Evolutionary conservation across 2,113 vertebrate genomes (phyloP).

Genomic region (Rousettus leschenaultii): DNA sequence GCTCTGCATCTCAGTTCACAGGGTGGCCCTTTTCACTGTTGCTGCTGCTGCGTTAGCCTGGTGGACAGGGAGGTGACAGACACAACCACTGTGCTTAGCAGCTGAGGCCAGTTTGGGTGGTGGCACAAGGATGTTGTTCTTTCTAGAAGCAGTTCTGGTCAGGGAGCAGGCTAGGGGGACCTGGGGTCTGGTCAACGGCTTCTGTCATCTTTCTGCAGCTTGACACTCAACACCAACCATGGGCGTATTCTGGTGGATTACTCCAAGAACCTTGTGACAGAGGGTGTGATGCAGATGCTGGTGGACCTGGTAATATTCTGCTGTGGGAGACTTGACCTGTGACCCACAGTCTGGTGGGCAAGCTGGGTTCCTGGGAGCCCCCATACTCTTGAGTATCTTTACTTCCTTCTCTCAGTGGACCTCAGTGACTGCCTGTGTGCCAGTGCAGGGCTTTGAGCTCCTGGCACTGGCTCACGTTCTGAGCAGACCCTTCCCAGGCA

Average conservation of each 20-base stretch:
- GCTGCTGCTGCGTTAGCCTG: not conserved
- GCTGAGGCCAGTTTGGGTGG: not conserved
- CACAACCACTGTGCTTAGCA: not conserved
- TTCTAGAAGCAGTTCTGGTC: not conserved
- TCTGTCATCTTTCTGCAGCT: slow-evolving; percentile 79
- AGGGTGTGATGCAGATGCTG: slow-evolving; percentile 93
- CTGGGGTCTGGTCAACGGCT: slow-evolving; percentile 1
- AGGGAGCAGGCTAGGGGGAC: not conserved
- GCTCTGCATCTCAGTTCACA: not conserved
- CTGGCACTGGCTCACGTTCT: not conserved
- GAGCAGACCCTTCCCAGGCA: not conserved
- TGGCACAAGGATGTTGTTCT: not conserved
- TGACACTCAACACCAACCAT: slow-evolving; percentile 88
- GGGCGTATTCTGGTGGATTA: slow-evolving; percentile 96
- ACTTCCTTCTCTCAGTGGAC: not conserved
- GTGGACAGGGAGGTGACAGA: not conserved
- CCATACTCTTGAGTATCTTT: not conserved
- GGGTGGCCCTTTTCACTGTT: not conserved
- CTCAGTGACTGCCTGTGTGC: not conserved
- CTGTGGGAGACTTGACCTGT: not conserved
- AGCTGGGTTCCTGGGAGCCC: not conserved
- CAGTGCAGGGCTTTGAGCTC: not conserved
- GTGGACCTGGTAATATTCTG: slow-evolving; percentile 89
- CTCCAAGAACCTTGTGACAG: slow-evolving; percentile 96
- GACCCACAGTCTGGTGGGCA: not conserved